A percentile compares a stretch with the other conserved stretches of the same genome.
These are phyloP conservation scores for Hydractinia echinata DNA, from an alignment of 30 jellyfish, hydroid and myxozoan species.

Conservation along the genomic window DNA sequence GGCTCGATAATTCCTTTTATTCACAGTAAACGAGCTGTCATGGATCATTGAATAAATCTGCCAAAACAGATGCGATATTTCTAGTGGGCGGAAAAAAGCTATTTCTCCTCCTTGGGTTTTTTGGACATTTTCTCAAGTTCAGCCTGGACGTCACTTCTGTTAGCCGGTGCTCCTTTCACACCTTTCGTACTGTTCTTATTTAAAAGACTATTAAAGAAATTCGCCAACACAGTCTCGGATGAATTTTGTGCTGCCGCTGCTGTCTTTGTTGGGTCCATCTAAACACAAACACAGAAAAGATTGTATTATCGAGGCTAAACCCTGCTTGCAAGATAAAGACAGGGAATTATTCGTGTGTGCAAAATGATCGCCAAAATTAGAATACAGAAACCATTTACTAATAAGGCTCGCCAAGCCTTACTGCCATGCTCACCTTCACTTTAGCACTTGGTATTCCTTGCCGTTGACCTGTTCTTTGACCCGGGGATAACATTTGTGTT, in stretches of 20 bases:
- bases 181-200: constrained; percentile 67
- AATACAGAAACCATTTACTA: background rate
- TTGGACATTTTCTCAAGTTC: constrained; percentile 89
- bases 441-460: constrained; percentile 40
- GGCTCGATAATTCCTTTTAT: too few relatives aligned
- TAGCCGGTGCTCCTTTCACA: constrained; percentile 49
- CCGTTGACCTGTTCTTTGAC: constrained; percentile 33
- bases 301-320: too few relatives aligned
- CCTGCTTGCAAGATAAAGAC: too few relatives aligned
- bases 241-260: constrained; percentile 82
- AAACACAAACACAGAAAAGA: background rate
- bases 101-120: constrained; percentile 42
- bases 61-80: too few relatives aligned
- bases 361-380: background rate
- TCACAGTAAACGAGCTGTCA: too few relatives aligned
- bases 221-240: constrained; percentile 93
- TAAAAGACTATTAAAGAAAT: constrained; percentile 91
- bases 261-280: constrained; percentile 74
- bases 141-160: constrained; percentile 95
- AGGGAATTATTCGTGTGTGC: background rate
- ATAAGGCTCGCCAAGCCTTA: background rate
- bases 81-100: too few relatives aligned
- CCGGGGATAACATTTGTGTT: constrained; percentile 19
- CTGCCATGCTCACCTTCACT: constrained; percentile 27
- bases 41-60: too few relatives aligned